phyloP scores from a whole-genome alignment of 2,113 vertebrate genomes.

The Petroica traversi region DNA sequence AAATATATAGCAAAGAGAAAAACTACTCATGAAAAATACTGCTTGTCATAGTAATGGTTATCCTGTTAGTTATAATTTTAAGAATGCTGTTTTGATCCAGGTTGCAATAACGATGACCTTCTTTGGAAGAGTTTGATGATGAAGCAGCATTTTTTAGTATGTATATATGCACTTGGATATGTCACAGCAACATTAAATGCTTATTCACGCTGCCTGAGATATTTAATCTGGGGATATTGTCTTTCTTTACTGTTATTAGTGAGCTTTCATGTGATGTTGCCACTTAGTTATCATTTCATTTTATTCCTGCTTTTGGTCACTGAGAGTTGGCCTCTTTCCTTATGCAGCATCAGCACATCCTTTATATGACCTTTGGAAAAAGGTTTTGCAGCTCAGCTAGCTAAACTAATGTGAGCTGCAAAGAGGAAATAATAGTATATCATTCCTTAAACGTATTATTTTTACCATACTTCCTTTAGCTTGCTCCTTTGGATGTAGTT shows the following conservation, averaged over 20 bases:
- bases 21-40: not conserved
- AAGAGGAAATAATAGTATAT: not conserved
- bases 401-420: not conserved
- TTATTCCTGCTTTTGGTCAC: not conserved
- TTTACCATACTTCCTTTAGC: not conserved
- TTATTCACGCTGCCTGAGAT: slow-evolving; percentile 18
- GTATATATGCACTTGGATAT: not conserved
- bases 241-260: slow-evolving; percentile 20
- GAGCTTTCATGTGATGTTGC: not conserved
- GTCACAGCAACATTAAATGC: slow-evolving; percentile 27
- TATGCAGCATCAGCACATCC: slow-evolving; percentile 31
- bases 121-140: not conserved
- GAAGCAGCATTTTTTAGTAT: not conserved
- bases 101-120: fast-evolving
- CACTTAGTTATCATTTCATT: slow-evolving; percentile 24
- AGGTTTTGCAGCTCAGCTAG: not conserved
- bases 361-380: slow-evolving; percentile 3
- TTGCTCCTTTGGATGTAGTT: not conserved
- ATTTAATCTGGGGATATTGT: slow-evolving; percentile 13
- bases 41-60: not conserved
- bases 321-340: not conserved
- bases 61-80: not conserved
- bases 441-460: not conserved
- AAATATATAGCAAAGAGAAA: not conserved
- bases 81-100: not conserved